A percentile compares a stretch with the other conserved stretches of the same genome.
Conservation (phyloP, 2,797 vertebrate genomes). For the Aphelocoma californica region DNA sequence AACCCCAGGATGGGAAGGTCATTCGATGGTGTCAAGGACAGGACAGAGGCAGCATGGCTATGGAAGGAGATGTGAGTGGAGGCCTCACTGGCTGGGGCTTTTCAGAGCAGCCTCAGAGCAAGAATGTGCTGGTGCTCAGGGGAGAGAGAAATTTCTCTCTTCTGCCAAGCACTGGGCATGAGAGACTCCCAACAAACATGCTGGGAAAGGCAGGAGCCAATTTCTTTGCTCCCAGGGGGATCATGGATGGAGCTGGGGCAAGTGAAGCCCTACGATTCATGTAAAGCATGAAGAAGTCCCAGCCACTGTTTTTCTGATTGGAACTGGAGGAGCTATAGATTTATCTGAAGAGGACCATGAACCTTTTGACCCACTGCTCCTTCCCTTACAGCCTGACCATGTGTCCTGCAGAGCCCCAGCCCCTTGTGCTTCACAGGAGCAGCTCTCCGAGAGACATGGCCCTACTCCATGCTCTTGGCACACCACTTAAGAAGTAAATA, state of each 20-base stretch:
- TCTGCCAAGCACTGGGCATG: not conserved
- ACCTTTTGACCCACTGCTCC: not conserved
- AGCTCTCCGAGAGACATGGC: not conserved
- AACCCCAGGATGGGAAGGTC: constrained; percentile 55
- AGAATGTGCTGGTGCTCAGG: not conserved
- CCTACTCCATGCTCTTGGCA: not conserved
- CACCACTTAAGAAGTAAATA: constrained; percentile 2
- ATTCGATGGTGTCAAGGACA: not conserved
- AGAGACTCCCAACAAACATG: not conserved
- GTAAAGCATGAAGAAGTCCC: not conserved
- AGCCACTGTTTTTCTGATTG: not conserved
- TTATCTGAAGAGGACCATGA: not conserved
- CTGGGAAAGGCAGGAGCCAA: not conserved
- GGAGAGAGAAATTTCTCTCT: not conserved
- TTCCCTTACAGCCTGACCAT: not conserved
- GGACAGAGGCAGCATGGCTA: not conserved
- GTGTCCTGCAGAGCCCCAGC: not conserved
- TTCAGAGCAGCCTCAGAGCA: not conserved
- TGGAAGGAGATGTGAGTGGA: not conserved
- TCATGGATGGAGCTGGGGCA: not conserved
- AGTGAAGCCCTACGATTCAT: not conserved
- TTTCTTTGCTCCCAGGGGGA: not conserved
- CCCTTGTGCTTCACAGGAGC: not conserved
- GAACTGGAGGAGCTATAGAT: not conserved
- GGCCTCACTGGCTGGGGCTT: not conserved